Base-by-base conservation (phyloP, 2,888 invertebrate species). In the Trichacis sp. region DNA sequence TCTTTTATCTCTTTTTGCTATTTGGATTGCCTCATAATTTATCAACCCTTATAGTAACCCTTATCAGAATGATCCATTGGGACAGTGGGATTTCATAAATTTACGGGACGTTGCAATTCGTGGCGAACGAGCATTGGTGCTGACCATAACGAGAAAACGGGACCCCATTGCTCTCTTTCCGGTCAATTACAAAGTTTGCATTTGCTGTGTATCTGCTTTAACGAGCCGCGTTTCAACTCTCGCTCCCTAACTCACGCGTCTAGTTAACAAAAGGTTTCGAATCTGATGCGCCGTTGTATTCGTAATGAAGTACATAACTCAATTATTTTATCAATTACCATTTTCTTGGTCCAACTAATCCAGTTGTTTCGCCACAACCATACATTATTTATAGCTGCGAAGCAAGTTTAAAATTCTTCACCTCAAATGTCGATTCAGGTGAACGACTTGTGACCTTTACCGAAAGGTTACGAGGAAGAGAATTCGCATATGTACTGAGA, bases 121-220 rank as follows among this genome's bases (percentile, higher is more conserved):
- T n/a, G n/a, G n/a, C 17, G 29, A 52, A 47, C 19, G 20, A 30
- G 30, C 47, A 30, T 43, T 24, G 15, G 30, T 30, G 38, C 38
- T 49, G 18, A 17, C 20, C 24, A 18, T 51, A 49, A 48, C 20
- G 50, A 54, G 47, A 51, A 59, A 64, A 51, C 29, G 42, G 24
- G 14, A 51, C 24, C 17, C 40, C 48, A 29, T 46, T 51, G 59
- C 49, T 52, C 48, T 53, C 55, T 45, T 55, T 59, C 49, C 51
- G 43, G 38, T 53, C 60, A 61, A 65, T 61, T 65, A 61, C 47
- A 40, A 59, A 64, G 57, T 65, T 65, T 24, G 14, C 19, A 24
- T 29, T 46, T 51, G 51, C 20, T n/a, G 56, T 51, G 54, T 54
- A 57, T 61, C 49, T 54, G 40, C 54, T 60, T 49, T 53, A 53